Percentiles rank a stretch among this genome's conserved stretches.
phyloP scores from a whole-genome alignment of 2,797 vertebrate species.

The Hydrolagus colliei region DNA sequence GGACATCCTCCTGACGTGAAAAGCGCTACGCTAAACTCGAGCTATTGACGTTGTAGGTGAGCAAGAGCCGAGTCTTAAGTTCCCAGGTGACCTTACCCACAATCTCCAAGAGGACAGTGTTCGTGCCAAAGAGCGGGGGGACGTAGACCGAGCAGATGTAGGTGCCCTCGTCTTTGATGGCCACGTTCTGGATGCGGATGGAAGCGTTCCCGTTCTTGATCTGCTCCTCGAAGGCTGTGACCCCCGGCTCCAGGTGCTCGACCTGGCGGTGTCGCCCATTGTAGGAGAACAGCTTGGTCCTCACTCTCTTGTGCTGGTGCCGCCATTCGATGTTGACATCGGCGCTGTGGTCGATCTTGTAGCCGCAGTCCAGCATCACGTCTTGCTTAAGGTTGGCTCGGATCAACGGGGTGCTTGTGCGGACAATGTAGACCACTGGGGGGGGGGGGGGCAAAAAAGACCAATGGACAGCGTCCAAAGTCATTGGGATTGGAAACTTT shows the following conservation, averaged over 20 bases:
- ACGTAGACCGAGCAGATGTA: conserved; percentile 54
- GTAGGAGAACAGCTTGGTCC: conserved; percentile 44
- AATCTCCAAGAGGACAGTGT: conserved; percentile 49
- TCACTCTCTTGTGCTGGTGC: conserved; percentile 42
- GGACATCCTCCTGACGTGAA: too few species aligned
- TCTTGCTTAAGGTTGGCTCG: conserved; percentile 45
- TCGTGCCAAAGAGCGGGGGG: conserved; percentile 46
- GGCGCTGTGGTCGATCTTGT: conserved; percentile 51
- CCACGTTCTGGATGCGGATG: conserved; percentile 44
- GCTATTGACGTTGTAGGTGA: too few species aligned
- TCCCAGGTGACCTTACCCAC: conserved; percentile 47
- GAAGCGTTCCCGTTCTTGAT: conserved; percentile 54
- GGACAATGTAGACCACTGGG: conserved; percentile 54
- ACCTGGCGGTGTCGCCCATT: conserved; percentile 37
- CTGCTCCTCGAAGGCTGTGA: conserved; percentile 40
- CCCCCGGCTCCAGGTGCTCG: conserved; percentile 34
- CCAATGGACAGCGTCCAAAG: too few species aligned
- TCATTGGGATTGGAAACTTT: too few species aligned
- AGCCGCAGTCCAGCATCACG: conserved; percentile 58
- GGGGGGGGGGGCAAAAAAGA: neutral
- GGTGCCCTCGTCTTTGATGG: conserved; percentile 48
- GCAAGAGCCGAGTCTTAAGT: too few species aligned
- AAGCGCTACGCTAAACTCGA: neutral
- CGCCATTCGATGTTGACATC: conserved; percentile 49
- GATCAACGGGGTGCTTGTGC: conserved; percentile 50